phyloP scores from a whole-genome alignment of 2,888 invertebrate genomes.

The Aspidiotus destructor region DNA sequence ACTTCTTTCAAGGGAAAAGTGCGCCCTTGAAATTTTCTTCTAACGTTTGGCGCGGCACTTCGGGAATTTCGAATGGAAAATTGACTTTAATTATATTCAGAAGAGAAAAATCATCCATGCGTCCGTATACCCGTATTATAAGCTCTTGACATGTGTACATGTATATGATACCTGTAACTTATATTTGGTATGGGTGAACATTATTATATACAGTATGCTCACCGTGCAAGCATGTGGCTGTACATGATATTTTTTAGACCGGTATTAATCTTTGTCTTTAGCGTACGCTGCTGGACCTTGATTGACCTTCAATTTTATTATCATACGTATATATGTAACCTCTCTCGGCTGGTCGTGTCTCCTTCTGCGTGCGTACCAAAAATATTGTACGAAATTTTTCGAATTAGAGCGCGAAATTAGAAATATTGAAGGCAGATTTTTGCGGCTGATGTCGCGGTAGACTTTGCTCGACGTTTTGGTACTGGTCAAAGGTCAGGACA shows the following conservation, averaged over 20 bases:
- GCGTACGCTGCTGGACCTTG: conserved; percentile 27
- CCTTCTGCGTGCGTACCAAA: conserved; percentile 4
- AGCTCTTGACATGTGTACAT: too few relatives aligned
- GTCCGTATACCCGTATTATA: too few relatives aligned
- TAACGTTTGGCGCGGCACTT: too few relatives aligned
- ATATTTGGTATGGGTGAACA: too few relatives aligned
- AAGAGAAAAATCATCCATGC: too few relatives aligned
- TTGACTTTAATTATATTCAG: too few relatives aligned
- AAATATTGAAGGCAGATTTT: neutral
- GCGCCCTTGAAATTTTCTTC: too few relatives aligned
- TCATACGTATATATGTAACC: conserved; percentile 11
- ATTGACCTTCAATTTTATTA: conserved; percentile 32
- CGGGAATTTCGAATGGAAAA: too few relatives aligned
- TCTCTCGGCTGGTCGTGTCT: conserved; percentile 11
- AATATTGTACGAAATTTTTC: conserved; percentile 7
- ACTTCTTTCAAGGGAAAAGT: too few relatives aligned
- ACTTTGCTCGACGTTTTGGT: conserved; percentile 7
- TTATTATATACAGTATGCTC: too few relatives aligned
- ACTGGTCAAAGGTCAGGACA: conserved; percentile 7
- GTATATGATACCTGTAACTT: too few relatives aligned
- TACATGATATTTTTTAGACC: conserved; percentile 18
- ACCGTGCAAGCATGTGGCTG: neutral
- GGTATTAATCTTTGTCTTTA: conserved; percentile 28
- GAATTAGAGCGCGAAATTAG: neutral
- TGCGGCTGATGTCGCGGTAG: neutral